Conservation (phyloP, 2,888 invertebrate species). For the Arrhopalites spinosus region DNA sequence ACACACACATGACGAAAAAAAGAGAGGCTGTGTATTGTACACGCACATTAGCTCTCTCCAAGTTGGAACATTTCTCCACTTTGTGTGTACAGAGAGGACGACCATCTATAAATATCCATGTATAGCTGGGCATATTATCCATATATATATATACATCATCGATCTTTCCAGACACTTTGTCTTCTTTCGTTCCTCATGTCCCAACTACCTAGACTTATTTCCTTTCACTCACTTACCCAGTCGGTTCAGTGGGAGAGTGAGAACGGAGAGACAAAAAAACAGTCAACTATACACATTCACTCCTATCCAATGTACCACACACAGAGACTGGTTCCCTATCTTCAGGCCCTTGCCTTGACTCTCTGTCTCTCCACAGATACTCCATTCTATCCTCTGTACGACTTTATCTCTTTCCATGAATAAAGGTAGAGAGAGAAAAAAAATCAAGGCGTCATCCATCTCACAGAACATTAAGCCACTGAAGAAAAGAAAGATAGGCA, state of each 20-base stretch:
- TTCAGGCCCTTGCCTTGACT: not conserved
- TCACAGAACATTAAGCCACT: slow-evolving; percentile 7
- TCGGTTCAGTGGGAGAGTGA: too few relatives aligned
- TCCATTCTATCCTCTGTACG: not conserved
- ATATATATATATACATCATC: slow-evolving; percentile 3
- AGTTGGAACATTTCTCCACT: not conserved
- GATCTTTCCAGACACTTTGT: slow-evolving; percentile 30
- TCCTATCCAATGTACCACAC: not conserved
- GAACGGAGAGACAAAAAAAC: slow-evolving; percentile 12
- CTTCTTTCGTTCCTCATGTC: slow-evolving; percentile 25
- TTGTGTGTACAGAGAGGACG: not conserved
- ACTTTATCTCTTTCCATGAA: slow-evolving; percentile 3
- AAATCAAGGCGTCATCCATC: slow-evolving; percentile 16
- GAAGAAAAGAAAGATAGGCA: slow-evolving; percentile 3
- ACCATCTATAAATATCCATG: not conserved
- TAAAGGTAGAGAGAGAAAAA: slow-evolving; percentile 13
- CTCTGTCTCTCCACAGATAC: slow-evolving; percentile 1
- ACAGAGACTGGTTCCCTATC: not conserved
- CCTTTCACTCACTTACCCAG: slow-evolving; percentile 15
- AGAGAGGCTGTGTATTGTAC: not conserved
- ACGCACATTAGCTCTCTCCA: not conserved
- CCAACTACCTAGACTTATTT: slow-evolving; percentile 21
- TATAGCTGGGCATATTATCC: not conserved
- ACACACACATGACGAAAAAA: not conserved
- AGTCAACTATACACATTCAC: slow-evolving; percentile 5